Percentiles rank a stretch among this genome's conserved stretches.
phyloP scores from a whole-genome alignment of 2,888 invertebrate genomes.

The Daptonema setosum region DNA sequence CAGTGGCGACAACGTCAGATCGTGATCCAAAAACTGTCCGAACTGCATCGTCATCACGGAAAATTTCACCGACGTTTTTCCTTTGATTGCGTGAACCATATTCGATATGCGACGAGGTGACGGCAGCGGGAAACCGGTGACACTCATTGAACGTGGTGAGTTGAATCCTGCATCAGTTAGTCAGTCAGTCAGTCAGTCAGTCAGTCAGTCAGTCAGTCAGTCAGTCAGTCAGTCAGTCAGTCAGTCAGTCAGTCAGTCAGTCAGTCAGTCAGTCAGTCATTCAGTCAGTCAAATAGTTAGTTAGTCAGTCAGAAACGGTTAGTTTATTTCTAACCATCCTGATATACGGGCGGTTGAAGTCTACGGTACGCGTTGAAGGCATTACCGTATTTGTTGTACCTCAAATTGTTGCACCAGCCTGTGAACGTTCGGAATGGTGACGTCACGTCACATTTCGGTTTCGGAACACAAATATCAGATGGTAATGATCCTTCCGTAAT shows the following conservation, averaged over 20 bases:
- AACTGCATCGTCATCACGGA: constrained; percentile 24
- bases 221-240: too few species aligned
- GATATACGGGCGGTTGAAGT: constrained; percentile 18
- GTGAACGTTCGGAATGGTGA: background rate
- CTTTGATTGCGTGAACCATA: constrained; percentile 43
- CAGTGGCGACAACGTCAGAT: constrained; percentile 22
- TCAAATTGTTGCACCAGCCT: constrained; percentile 25
- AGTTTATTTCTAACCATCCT: too few species aligned
- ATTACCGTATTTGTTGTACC: constrained; percentile 17
- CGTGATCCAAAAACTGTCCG: constrained; percentile 25
- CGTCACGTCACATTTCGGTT: constrained; percentile 1
- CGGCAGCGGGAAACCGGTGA: constrained; percentile 51
- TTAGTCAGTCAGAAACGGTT: too few species aligned
- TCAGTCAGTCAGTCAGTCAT: too few species aligned
- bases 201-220: constrained; percentile 6
- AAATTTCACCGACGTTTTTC: constrained; percentile 8
- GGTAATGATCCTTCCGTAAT: too few species aligned
- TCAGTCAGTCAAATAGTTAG: too few species aligned
- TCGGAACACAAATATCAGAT: background rate
- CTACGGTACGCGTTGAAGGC: constrained; percentile 17
- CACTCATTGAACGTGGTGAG: constrained; percentile 13
- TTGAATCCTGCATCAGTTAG: constrained; percentile 16
- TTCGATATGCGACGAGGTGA: constrained; percentile 66
- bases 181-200: too few species aligned
- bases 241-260: too few species aligned